A percentile compares a stretch with the other conserved stretches of the same genome.
Conservation (phyloP, 2,888 invertebrate genomes). For the Acanthacorydalis orientalis region DNA sequence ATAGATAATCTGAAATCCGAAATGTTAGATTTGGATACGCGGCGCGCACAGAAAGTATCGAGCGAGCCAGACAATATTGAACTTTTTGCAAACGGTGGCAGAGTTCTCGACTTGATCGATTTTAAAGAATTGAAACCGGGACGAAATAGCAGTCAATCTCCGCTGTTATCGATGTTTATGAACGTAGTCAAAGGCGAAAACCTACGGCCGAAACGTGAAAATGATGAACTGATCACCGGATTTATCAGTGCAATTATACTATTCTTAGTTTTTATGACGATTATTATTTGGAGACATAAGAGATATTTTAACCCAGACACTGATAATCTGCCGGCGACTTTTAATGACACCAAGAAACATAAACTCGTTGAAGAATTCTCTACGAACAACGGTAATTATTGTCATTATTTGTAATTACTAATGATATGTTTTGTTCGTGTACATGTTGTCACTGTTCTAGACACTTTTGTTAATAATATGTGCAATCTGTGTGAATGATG, state of each 20-base stretch:
- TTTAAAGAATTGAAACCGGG: conserved; percentile 12
- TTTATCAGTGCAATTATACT: conserved; percentile 34
- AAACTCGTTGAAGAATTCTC: neutral
- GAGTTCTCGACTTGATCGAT: conserved; percentile 26
- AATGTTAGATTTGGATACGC: conserved; percentile 47
- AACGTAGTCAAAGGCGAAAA: conserved; percentile 44
- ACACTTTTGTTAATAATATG: too few species aligned
- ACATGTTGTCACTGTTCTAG: too few species aligned
- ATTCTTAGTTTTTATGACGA: conserved; percentile 31
- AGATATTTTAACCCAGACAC: conserved; percentile 14
- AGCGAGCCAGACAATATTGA: conserved; percentile 37
- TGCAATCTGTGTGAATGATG: too few species aligned
- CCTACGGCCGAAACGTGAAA: conserved; percentile 31
- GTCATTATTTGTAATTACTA: neutral
- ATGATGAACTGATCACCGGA: conserved; percentile 38
- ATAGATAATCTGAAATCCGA: conserved; percentile 44
- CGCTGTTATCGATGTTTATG: conserved; percentile 40
- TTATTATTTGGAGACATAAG: conserved; percentile 38
- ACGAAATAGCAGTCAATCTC: conserved; percentile 19
- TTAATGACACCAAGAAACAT: neutral
- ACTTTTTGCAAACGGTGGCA: neutral
- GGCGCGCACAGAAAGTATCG: conserved; percentile 43
- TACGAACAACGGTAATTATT: neutral
- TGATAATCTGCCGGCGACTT: too few species aligned
- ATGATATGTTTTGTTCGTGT: neutral